Evolutionary conservation across 2,888 invertebrate genomes (phyloP).

Genomic region (Helleia helle): DNA sequence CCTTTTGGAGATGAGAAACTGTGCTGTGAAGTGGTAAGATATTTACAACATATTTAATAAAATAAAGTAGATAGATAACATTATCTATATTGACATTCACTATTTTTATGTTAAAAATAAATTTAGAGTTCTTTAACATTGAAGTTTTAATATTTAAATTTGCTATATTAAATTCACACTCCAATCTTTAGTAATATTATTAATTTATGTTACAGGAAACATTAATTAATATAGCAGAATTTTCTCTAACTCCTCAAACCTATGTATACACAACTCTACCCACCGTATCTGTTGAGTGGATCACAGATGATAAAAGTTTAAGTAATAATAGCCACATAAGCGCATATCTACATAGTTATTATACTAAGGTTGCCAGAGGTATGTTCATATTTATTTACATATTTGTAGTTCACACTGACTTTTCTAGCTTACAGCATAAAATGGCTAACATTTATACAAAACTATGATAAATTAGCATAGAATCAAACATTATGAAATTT

Average conservation of each 20-base stretch:
- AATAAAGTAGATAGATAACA: no score
- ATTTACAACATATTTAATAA: not conserved
- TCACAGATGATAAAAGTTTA: slow-evolving; percentile 59
- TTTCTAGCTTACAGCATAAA: no score
- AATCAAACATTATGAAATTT: no score
- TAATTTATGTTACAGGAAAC: slow-evolving; percentile 43
- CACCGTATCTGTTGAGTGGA: slow-evolving; percentile 61
- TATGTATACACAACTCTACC: slow-evolving; percentile 48
- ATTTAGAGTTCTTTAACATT: no score
- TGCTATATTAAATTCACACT: no score
- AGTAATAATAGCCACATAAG: slow-evolving; percentile 49
- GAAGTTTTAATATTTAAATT: not conserved
- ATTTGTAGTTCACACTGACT: no score
- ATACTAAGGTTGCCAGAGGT: slow-evolving; percentile 68
- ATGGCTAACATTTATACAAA: no score
- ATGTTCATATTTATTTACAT: no score
- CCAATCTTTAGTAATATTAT: no score
- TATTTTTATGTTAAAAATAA: no score
- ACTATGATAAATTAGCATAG: no score
- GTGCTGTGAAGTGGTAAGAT: slow-evolving; percentile 48
- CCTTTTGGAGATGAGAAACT: slow-evolving; percentile 54
- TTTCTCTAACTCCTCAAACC: slow-evolving; percentile 46
- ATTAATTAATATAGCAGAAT: slow-evolving; percentile 48
- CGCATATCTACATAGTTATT: slow-evolving; percentile 58
- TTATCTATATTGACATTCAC: no score